Base-by-base conservation (phyloP, 2,888 invertebrate species). In the Eurois occulta region DNA sequence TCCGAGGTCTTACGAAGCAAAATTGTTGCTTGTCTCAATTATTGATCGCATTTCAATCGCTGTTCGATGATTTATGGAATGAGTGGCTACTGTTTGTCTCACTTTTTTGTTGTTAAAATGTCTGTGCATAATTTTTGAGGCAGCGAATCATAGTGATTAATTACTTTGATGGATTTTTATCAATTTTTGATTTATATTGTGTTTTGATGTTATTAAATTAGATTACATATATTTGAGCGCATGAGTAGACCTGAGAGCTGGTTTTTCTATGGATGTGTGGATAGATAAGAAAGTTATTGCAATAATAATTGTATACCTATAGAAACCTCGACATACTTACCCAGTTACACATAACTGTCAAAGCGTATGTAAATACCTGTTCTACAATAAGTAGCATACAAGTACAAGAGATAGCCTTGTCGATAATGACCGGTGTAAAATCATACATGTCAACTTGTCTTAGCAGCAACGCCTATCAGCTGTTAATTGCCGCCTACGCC, bases 401-500 rank as follows among this genome's bases (percentile, higher is more conserved):
- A 24, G 28, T 72, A 48, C 72, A 75, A 65, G 72, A 69, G 89
- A 88, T 89, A 85, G 81, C 86, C 85, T 87, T 87, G 85, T 86
- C 86, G 86, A 90, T 91, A 91, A 87, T 80, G 84, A 86, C 75
- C 77, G 75, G 82, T 82, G 82, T 88, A 88, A 81, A 78, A 85
- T 77, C 86, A 85, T 85, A 86, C 83, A 87, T 86, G 91, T 90
- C 91, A 90, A 86, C 84, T 86, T 91, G 89, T 92, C 87, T 83
- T 83, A 84, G 80, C 82, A 89, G 91, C 80, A 91, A 88, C 94
- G 91, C 94, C 94, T 92, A 91, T 93, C 89, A 91, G 87, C 86
- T 94, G 95, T 94, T 93, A 94, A 94, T 95, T 93, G 92, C 91
- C 93, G 88, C 95, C 95, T 90, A 94, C 95, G 80, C 85, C 78